Evolutionary conservation across 1,140 invertebrate genomes (phyloP).

Genomic region (Danaus melanippus): DNA sequence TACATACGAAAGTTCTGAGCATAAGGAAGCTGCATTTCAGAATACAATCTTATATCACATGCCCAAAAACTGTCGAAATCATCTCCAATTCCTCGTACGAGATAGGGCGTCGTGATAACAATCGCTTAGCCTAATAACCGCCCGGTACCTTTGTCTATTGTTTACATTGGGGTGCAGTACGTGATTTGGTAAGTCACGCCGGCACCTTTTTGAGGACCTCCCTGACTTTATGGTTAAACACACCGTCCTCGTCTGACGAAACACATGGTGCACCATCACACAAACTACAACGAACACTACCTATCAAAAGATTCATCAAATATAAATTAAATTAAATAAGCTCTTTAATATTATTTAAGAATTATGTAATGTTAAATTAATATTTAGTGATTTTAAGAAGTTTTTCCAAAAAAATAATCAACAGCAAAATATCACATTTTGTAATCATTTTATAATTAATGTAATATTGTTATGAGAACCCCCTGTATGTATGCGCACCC

Average conservation of each 20-base stretch:
- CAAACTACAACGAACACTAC: too few relatives aligned
- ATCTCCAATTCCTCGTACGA: constrained; percentile 38
- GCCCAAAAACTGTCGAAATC: constrained; percentile 35
- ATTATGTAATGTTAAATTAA: too few relatives aligned
- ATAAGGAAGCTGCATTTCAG: too few relatives aligned
- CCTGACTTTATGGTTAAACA: constrained; percentile 53
- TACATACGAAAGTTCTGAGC: too few relatives aligned
- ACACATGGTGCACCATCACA: constrained; percentile 31
- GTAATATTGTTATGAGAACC: too few relatives aligned
- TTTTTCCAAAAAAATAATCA: too few relatives aligned
- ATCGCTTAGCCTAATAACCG: constrained; percentile 53
- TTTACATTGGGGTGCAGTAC: constrained; percentile 60
- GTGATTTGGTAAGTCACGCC: constrained; percentile 62
- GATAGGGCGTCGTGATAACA: constrained; percentile 33
- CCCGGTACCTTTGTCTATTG: constrained; percentile 62
- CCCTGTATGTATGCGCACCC: constrained; percentile 33
- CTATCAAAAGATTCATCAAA: constrained; percentile 13
- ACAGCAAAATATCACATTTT: too few relatives aligned
- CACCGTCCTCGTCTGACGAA: constrained; percentile 37
- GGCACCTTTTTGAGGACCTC: constrained; percentile 57
- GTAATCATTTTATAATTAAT: too few relatives aligned
- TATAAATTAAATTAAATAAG: constrained; percentile 9
- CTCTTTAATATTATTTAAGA: too few relatives aligned
- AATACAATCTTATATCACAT: constrained; percentile 11
- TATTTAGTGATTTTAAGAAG: too few relatives aligned